phyloP scores from a whole-genome alignment of 2,797 vertebrate genomes.

The Pampus argenteus region DNA sequence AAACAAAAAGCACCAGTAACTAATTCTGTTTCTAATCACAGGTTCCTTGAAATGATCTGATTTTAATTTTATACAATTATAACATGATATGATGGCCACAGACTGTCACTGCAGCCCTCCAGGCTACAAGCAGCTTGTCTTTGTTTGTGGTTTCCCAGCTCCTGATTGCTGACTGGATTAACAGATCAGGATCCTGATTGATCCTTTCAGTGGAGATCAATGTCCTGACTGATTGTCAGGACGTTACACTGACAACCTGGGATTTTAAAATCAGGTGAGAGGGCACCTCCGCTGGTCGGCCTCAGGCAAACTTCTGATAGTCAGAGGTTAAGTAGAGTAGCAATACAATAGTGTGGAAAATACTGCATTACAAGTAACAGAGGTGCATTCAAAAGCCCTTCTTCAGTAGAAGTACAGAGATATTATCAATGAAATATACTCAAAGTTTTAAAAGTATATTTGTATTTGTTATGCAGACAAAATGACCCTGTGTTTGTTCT shows the following conservation, averaged over 20 bases:
- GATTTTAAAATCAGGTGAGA: conserved; percentile 14
- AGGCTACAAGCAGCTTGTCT: neutral
- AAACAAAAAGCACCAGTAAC: too few species aligned
- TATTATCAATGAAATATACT: too few species aligned
- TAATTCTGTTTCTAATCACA: too few species aligned
- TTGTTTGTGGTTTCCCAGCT: neutral
- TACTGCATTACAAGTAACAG: neutral
- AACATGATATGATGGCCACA: neutral
- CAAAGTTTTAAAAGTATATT: too few species aligned
- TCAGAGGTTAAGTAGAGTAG: too few species aligned
- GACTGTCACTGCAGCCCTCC: neutral
- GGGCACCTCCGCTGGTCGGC: conserved; percentile 11
- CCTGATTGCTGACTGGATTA: conserved; percentile 46
- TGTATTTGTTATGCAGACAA: too few species aligned
- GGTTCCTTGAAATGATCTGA: too few species aligned
- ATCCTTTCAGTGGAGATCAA: conserved; percentile 4
- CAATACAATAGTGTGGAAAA: too few species aligned
- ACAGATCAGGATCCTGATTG: conserved; percentile 24
- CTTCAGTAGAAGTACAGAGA: neutral
- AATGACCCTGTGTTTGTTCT: too few species aligned
- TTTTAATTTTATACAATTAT: neutral
- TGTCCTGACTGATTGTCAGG: neutral
- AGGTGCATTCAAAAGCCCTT: neutral
- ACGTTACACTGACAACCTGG: neutral
- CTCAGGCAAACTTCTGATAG: neutral